These are phyloP conservation scores for Tragopan temminckii DNA, from an alignment of 2,797 vertebrate species.

Conservation along the genomic window DNA sequence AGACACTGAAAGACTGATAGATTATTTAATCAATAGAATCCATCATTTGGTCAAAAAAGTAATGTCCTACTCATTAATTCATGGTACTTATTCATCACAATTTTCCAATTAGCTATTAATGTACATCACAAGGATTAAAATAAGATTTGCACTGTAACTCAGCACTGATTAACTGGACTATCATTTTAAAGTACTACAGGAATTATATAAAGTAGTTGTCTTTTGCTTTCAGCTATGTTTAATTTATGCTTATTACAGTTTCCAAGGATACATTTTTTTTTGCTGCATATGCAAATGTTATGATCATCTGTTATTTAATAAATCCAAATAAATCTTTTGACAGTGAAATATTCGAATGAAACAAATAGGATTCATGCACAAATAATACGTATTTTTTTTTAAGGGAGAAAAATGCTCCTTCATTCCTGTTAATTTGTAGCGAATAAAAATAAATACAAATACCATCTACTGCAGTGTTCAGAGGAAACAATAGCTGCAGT, in stretches of 20 bases:
- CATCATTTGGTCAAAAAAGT: not conserved
- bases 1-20: constrained; percentile 18
- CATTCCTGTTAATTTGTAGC: not conserved
- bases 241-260: constrained; percentile 29
- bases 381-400: not conserved
- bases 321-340: constrained; percentile 32
- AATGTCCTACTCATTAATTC: not conserved
- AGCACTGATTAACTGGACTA: constrained; percentile 26
- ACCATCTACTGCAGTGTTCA: not conserved
- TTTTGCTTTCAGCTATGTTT: not conserved
- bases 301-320: constrained; percentile 33
- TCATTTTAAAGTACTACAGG: constrained; percentile 35
- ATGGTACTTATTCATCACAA: constrained; percentile 21
- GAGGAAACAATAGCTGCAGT: not conserved
- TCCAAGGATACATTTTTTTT: constrained; percentile 31
- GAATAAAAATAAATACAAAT: not conserved
- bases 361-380: not conserved
- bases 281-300: not conserved
- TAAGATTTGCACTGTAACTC: constrained; percentile 22
- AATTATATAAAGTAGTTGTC: constrained; percentile 39
- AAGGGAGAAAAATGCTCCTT: not conserved
- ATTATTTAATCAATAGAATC: constrained; percentile 46
- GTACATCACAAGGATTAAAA: not conserved
- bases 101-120: constrained; percentile 50
- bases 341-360: not conserved